Conservation (phyloP, 2,888 invertebrate species). For the Sialis fuliginosa region DNA sequence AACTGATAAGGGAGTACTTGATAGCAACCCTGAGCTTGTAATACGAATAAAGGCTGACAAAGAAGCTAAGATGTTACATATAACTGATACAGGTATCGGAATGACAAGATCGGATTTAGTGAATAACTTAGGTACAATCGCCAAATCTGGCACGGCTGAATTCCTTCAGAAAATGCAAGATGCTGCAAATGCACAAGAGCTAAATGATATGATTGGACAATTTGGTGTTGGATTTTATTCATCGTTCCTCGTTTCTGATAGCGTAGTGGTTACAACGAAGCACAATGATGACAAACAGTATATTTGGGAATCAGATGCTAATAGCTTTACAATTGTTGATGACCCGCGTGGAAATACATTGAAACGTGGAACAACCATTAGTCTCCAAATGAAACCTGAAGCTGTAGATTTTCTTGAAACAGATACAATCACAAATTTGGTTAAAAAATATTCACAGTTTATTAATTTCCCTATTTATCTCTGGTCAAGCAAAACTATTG, state of each 20-base stretch:
- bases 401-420: conserved; percentile 90
- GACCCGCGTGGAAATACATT: conserved; percentile 91
- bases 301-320: conserved; percentile 96
- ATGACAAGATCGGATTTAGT: conserved; percentile 91
- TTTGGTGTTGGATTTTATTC: conserved; percentile 99
- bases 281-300: conserved; percentile 86
- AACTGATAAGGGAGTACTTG: conserved; percentile 67
- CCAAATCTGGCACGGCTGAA: conserved; percentile 93
- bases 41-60: conserved; percentile 90
- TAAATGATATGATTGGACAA: conserved; percentile 97
- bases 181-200: conserved; percentile 43
- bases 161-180: conserved; percentile 85
- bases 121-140: conserved; percentile 95
- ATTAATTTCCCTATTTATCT: conserved; percentile 97
- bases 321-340: conserved; percentile 69
- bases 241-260: conserved; percentile 85
- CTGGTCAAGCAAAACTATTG: conserved; percentile 56
- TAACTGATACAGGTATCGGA: conserved; percentile 93
- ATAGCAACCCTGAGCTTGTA: conserved; percentile 61
- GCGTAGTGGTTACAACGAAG: conserved; percentile 89
- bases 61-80: conserved; percentile 77
- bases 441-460: conserved; percentile 98
- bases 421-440: conserved; percentile 73
- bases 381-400: conserved; percentile 89
- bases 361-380: conserved; percentile 48